Evolutionary conservation across 2,888 invertebrate genomes (phyloP), one percentile per base, ranked within the genome.

Genomic region (Plagiodera versicolora): DNA sequence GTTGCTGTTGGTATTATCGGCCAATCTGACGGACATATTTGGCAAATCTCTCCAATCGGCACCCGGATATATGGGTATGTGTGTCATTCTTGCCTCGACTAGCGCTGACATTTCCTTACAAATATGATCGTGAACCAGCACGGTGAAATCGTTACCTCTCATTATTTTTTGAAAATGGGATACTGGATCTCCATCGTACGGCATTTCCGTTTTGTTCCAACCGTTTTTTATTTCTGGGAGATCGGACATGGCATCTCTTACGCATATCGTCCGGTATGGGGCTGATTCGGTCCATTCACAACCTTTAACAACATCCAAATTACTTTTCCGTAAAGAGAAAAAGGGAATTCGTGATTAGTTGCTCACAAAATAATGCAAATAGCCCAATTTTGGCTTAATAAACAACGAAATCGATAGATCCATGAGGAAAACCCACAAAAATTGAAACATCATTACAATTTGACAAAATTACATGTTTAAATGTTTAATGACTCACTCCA

Each of bases 31-130:
- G 2, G 84, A 84, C 61, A 90, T 85, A 74, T 94, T 94, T 0
- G 94, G 94, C 19, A 94, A 81, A 77, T 93, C 92, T 46, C 94
- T 83, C 94, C 94, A 94, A 77, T 94, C 94, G 0, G 91, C 88
- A 1, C 92, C 93, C 0, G 88, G 85, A 1, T 83, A 82, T 0
- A 86, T 85, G 0, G 94, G 94, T 58, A 94, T 87, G 64, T 90
- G 84, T 18, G 84, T 81, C 74, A 94, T 92, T 57, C 94, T 84
- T 0, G 90, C 90, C 77, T 88, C 89, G 1, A 92, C 89, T 30
- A 94, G 78, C 0, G 90, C 85, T 32, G 89, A 88, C 91, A 94
- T 91, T 72, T 91, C 90, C 76, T 93, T 94, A 75, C 92, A 92
- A 62, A 92, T 85, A 72, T 94, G 94, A 76, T 94, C 93, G 8